Conservation (phyloP, 2,797 vertebrate genomes). For the Chiloscyllium punctatum region DNA sequence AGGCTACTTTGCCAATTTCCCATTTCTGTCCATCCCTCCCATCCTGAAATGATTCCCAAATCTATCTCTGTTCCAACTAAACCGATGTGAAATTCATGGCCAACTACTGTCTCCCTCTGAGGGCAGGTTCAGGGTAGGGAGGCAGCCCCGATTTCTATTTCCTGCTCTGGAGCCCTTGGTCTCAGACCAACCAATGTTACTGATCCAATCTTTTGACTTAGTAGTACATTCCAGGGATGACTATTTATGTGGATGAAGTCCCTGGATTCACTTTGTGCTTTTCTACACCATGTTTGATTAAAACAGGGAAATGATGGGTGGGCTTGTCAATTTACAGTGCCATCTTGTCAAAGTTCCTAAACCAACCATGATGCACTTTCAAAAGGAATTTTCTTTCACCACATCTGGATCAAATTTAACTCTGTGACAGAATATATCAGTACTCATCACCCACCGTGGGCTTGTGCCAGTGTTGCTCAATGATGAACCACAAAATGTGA, state of each 20-base stretch:
- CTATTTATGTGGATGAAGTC: not conserved
- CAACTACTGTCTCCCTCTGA: not conserved
- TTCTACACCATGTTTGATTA: not conserved
- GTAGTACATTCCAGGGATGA: not conserved
- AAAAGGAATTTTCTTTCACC: not conserved
- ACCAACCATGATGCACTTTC: not conserved
- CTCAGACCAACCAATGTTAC: not conserved
- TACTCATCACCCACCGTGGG: not conserved
- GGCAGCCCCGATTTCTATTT: no score
- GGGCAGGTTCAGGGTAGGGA: no score
- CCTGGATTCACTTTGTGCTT: not conserved
- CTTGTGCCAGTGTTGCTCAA: not conserved
- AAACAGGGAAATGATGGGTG: not conserved
- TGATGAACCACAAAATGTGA: not conserved
- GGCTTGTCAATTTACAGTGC: not conserved
- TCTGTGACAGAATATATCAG: not conserved
- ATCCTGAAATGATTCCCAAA: not conserved
- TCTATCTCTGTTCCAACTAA: not conserved
- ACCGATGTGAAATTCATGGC: not conserved
- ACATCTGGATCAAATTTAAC: not conserved
- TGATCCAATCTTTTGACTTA: not conserved
- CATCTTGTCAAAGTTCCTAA: not conserved
- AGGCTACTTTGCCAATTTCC: not conserved
- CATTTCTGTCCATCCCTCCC: not conserved
- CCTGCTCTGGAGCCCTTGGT: not conserved